Percentiles rank a stretch among this genome's conserved stretches.
phyloP scores from a whole-genome alignment of 1,140 invertebrate genomes.

The Hydropsyche tenuis region DNA sequence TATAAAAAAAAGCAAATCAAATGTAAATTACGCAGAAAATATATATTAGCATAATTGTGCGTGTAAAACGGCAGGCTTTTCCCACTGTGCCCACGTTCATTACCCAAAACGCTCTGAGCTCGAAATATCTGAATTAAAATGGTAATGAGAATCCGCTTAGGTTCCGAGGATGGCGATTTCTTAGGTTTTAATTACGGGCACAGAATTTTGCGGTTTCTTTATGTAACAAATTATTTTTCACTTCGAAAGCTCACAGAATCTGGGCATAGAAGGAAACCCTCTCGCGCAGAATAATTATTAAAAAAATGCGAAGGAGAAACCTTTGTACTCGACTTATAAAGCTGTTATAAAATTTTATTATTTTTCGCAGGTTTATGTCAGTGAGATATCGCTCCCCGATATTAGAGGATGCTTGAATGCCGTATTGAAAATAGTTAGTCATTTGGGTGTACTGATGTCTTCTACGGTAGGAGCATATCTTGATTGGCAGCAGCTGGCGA shows the following conservation, averaged over 20 bases:
- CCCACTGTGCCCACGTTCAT: neutral
- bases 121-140: slow-evolving; percentile 22
- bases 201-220: slow-evolving; percentile 21
- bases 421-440: slow-evolving; percentile 83
- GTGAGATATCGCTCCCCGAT: slow-evolving; percentile 87
- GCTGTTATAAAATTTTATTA: slow-evolving; percentile 33
- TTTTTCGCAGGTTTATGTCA: slow-evolving; percentile 81
- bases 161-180: neutral
- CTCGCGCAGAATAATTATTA: too few species aligned
- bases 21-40: too few species aligned
- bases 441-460: slow-evolving; percentile 83
- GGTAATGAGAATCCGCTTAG: slow-evolving; percentile 28
- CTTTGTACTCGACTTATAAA: too few species aligned
- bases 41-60: too few species aligned
- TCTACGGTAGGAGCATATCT: slow-evolving; percentile 84
- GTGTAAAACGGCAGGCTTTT: neutral
- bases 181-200: slow-evolving; percentile 10
- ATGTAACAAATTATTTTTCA: slow-evolving; percentile 21
- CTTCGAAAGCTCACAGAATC: neutral
- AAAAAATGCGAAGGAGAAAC: too few species aligned
- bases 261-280: too few species aligned
- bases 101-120: neutral
- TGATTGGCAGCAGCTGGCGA: slow-evolving; percentile 83
- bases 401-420: slow-evolving; percentile 87
- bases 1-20: too few species aligned